Conservation (phyloP, 2,888 invertebrate species). For the Pterobdella sp. region DNA sequence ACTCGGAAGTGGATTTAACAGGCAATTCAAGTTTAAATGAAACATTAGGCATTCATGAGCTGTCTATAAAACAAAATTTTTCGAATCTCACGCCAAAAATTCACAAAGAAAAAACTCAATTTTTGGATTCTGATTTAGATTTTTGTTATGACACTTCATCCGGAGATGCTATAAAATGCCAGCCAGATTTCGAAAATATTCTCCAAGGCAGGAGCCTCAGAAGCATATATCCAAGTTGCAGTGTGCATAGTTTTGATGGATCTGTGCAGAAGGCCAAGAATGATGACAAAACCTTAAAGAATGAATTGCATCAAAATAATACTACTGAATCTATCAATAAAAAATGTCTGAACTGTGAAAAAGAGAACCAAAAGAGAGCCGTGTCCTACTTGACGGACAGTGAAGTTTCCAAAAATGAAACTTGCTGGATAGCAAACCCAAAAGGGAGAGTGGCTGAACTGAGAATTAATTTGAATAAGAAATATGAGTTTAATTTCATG, state of each 20-base stretch:
- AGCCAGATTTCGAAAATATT: conserved; percentile 20
- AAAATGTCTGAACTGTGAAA: conserved; percentile 8
- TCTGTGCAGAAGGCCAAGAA: neutral
- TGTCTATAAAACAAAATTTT: too few relatives aligned
- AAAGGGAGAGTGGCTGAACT: neutral
- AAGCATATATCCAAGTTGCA: neutral
- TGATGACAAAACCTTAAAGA: neutral
- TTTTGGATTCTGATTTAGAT: conserved; percentile 8
- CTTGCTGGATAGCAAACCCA: conserved; percentile 14
- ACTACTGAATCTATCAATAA: neutral
- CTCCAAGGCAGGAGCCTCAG: neutral
- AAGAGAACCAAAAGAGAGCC: conserved; percentile 5
- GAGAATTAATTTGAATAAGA: conserved; percentile 20
- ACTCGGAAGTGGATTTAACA: too few relatives aligned
- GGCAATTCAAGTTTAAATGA: too few relatives aligned
- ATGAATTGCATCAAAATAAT: neutral
- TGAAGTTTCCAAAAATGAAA: neutral
- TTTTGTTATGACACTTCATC: conserved; percentile 13
- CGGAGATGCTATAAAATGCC: conserved; percentile 15
- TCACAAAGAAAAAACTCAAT: too few relatives aligned
- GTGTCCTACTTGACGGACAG: conserved; percentile 12
- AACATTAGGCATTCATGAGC: too few relatives aligned
- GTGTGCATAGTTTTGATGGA: too few relatives aligned
- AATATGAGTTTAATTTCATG: conserved; percentile 20
- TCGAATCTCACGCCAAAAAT: too few relatives aligned